Conservation (phyloP, 2,797 vertebrate species). For the Enteromius fasciolatus region DNA sequence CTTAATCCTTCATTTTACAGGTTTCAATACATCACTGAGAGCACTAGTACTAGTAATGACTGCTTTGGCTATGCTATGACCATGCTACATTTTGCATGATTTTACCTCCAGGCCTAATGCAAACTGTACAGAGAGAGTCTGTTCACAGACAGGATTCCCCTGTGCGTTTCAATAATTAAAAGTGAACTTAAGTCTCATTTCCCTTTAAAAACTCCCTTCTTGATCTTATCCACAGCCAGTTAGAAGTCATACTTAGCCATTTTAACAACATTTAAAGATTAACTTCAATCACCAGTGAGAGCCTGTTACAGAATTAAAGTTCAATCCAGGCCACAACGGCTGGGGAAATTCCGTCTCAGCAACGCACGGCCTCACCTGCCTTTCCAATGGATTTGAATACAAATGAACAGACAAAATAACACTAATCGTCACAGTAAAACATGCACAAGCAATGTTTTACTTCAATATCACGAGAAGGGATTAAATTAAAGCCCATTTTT, state of each 20-base stretch:
- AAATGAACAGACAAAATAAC: background rate
- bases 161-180: background rate
- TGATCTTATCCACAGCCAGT: background rate
- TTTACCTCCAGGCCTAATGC: background rate
- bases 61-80: background rate
- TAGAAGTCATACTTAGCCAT: background rate
- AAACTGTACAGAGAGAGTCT: background rate
- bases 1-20: background rate
- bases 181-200: slow-evolving; percentile 8
- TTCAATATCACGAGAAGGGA: background rate
- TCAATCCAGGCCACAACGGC: slow-evolving; percentile 26
- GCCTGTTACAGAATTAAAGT: slow-evolving; percentile 32
- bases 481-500: background rate
- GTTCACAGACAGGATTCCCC: background rate
- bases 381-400: slow-evolving; percentile 9
- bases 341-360: background rate
- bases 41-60: background rate
- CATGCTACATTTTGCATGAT: background rate
- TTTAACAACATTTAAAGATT: slow-evolving; percentile 24
- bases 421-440: background rate
- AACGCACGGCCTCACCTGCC: background rate
- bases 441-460: background rate
- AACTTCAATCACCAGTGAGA: slow-evolving; percentile 23
- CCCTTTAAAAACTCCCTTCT: slow-evolving; percentile 5
- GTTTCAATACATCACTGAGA: background rate